Evolutionary conservation across 2,888 invertebrate species (phyloP), one percentile per base, ranked within the genome.

Genomic region (Hirtodrosophila histrioides): DNA sequence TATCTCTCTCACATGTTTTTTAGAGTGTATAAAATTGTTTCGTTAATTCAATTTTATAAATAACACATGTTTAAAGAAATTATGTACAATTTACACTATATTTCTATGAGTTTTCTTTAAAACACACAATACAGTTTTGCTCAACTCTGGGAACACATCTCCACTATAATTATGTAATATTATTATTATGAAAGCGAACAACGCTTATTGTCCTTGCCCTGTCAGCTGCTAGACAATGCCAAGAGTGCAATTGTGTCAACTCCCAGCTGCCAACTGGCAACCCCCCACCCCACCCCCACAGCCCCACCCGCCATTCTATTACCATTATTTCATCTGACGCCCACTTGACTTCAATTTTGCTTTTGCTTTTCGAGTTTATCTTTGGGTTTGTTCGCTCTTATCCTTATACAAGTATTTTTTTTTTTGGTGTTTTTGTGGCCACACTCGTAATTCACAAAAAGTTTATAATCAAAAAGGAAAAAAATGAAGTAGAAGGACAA

Each of bases 241-340:
- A 50, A 37, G 70, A 82, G 68, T 82, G 73, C 81, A 81, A 81
- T 85, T 86, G 83, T 67, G 57, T 50, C 45, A 45, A n/a, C 39
- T 45, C 35, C n/a, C 17, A 17, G 10, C 43, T 7, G 35, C 43
- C 63, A 24, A 46, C 31, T 31, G 31, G 7, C 31, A 31, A 5
- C 31, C 7, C 5, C 27, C 27, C 1, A 3, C 27, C 27, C 27
- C 27, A 27, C 27, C 27, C 27, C 27, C 27, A 4, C 27, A 3
- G 31, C 0, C 12, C 7, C 3, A 2, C 12, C 31, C 55, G 37
- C 31, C 7, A 9, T 17, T 17, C 40, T 51, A 46, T 67, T 45
- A 41, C 40, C 56, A 68, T 77, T 77, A 80, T 69, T 70, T 76
- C 69, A 76, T 82, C 61, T 64, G 55, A 46, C 31, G 36, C 43